Conservation (phyloP, 2,888 invertebrate genomes). For the Argyra leucocephala region DNA sequence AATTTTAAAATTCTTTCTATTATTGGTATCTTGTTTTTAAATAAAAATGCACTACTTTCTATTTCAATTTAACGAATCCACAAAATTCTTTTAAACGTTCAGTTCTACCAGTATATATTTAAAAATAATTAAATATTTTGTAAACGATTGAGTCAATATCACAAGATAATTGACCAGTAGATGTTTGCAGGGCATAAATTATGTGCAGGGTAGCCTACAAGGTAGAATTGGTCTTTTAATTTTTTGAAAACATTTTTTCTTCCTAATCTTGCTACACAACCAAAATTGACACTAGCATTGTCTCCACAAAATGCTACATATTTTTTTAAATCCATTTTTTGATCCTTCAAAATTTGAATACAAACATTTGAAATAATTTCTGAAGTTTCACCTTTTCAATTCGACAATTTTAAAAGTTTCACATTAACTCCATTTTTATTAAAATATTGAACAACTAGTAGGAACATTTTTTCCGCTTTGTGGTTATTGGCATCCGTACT, state of each 20-base stretch:
- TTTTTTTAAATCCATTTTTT: slow-evolving; percentile 12
- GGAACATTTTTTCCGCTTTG: slow-evolving; percentile 10
- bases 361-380: slow-evolving; percentile 2
- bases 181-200: slow-evolving; percentile 10
- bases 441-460: slow-evolving; percentile 11
- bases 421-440: slow-evolving; percentile 11
- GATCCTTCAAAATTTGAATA: not conserved
- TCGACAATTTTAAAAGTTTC: slow-evolving; percentile 12
- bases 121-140: slow-evolving; percentile 15
- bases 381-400: slow-evolving; percentile 11
- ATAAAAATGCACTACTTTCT: slow-evolving; percentile 14
- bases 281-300: slow-evolving; percentile 1
- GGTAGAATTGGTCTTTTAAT: not conserved
- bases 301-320: slow-evolving; percentile 9
- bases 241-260: not conserved
- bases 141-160: slow-evolving; percentile 13
- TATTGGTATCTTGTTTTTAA: slow-evolving; percentile 17
- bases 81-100: slow-evolving; percentile 16
- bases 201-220: slow-evolving; percentile 5
- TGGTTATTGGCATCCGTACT: slow-evolving; percentile 14
- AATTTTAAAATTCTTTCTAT: slow-evolving; percentile 18
- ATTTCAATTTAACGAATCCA: slow-evolving; percentile 15
- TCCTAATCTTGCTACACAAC: slow-evolving; percentile 6
- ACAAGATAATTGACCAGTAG: slow-evolving; percentile 9
- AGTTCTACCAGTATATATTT: slow-evolving; percentile 14